phyloP scores from a whole-genome alignment of 1,140 invertebrate species.

The Drosophila lini region DNA sequence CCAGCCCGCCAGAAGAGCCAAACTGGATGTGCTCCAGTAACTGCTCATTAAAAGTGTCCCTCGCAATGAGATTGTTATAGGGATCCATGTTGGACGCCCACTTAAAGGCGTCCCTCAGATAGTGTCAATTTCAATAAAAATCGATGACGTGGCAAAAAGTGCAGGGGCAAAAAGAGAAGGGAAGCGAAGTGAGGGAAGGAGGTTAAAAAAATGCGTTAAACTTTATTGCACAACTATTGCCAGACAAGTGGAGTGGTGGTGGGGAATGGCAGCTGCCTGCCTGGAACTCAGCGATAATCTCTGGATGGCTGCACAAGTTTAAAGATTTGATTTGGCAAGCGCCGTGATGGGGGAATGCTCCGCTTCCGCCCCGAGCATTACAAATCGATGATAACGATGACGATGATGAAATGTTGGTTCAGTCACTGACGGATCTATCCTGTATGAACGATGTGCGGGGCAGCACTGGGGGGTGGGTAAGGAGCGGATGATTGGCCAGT shows the following conservation, averaged over 20 bases:
- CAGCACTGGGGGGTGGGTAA: neutral
- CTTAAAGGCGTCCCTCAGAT: conserved; percentile 35
- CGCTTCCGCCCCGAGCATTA: conserved; percentile 24
- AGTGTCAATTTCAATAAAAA: conserved; percentile 83
- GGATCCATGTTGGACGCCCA: conserved; percentile 46
- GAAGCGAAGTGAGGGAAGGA: conserved; percentile 1
- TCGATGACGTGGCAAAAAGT: conserved; percentile 73
- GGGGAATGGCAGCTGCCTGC: neutral
- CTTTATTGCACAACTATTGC: conserved; percentile 67
- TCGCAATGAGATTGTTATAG: conserved; percentile 54
- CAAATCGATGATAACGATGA: conserved; percentile 59
- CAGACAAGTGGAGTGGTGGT: conserved; percentile 15
- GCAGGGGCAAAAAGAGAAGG: conserved; percentile 24
- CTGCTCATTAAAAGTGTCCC: conserved; percentile 76
- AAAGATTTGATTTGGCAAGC: conserved; percentile 77
- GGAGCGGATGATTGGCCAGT: conserved; percentile 48
- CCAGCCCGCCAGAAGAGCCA: neutral
- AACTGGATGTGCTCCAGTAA: conserved; percentile 42
- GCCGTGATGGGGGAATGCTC: conserved; percentile 36
- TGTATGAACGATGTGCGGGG: conserved; percentile 10
- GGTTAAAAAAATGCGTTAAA: conserved; percentile 59
- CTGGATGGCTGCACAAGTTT: conserved; percentile 64
- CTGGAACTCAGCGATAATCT: conserved; percentile 60
- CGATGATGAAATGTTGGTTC: conserved; percentile 71
- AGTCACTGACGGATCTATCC: conserved; percentile 53